Conservation (phyloP, 1,140 invertebrate species). For the Galleria mellonella region DNA sequence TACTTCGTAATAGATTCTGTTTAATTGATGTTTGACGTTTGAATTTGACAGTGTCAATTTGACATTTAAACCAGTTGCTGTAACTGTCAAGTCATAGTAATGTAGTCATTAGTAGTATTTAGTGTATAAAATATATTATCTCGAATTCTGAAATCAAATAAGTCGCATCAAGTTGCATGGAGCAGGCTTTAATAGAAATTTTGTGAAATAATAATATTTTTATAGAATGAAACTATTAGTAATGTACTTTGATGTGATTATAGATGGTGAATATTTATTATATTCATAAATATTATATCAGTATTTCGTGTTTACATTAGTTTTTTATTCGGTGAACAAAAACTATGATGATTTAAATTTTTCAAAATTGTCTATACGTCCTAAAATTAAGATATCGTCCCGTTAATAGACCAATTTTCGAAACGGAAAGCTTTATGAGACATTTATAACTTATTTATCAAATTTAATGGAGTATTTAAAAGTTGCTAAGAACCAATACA, state of each 20-base stretch:
- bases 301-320: not conserved
- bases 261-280: conserved; percentile 13
- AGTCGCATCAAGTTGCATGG: conserved; percentile 38
- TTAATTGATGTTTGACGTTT: no score
- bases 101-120: not conserved
- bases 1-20: no score
- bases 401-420: conserved; percentile 8
- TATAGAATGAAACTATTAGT: conserved; percentile 22
- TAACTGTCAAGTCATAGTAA: not conserved
- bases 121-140: not conserved
- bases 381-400: conserved; percentile 4
- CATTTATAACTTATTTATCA: not conserved
- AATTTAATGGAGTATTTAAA: not conserved
- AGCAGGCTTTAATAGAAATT: conserved; percentile 52
- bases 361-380: not conserved
- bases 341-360: not conserved
- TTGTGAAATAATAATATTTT: conserved; percentile 21
- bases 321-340: not conserved
- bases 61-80: no score
- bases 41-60: no score
- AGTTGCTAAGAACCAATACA: conserved; percentile 13
- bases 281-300: not conserved
- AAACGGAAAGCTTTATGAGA: conserved; percentile 8
- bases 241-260: conserved; percentile 34
- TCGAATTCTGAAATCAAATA: conserved; percentile 10